Conservation (phyloP, 2,113 vertebrate species). For the Spilogale gracilis region DNA sequence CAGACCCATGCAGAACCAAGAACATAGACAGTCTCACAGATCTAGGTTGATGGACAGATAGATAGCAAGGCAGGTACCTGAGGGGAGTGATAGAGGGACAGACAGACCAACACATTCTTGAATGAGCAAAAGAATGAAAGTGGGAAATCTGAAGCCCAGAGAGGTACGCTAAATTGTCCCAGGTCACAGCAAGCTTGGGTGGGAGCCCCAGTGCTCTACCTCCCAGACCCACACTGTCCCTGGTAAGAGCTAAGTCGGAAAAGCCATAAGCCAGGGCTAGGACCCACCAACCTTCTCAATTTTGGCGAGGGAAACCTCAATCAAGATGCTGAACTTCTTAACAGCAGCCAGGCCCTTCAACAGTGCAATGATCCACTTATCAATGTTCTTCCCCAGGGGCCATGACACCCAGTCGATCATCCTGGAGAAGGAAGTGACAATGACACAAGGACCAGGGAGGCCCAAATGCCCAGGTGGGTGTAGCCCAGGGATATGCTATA, state of each 20-base stretch:
- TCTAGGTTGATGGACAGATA: not conserved
- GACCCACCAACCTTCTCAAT: conserved; percentile 90
- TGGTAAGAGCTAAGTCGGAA: not conserved
- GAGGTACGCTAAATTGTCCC: not conserved
- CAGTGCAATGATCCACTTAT: conserved; percentile 92
- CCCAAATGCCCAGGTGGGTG: not conserved
- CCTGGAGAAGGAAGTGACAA: conserved; percentile 78
- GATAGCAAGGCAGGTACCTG: not conserved
- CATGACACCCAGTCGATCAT: conserved; percentile 93
- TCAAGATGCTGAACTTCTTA: conserved; percentile 93
- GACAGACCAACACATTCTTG: not conserved
- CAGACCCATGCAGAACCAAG: not conserved
- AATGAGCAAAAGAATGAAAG: not conserved
- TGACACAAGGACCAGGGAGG: conserved; percentile 18
- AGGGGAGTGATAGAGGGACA: not conserved
- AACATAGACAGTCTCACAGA: not conserved
- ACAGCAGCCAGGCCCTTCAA: conserved; percentile 91
- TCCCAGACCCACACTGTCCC: not conserved
- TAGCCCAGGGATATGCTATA: not conserved
- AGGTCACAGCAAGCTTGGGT: not conserved
- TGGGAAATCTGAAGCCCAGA: not conserved
- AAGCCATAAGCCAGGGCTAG: not conserved
- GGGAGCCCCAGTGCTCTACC: not conserved
- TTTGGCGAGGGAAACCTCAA: conserved; percentile 91
- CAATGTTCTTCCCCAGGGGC: conserved; percentile 91